Base-by-base conservation (phyloP, 1,140 invertebrate genomes). In the Arion vulgaris region DNA sequence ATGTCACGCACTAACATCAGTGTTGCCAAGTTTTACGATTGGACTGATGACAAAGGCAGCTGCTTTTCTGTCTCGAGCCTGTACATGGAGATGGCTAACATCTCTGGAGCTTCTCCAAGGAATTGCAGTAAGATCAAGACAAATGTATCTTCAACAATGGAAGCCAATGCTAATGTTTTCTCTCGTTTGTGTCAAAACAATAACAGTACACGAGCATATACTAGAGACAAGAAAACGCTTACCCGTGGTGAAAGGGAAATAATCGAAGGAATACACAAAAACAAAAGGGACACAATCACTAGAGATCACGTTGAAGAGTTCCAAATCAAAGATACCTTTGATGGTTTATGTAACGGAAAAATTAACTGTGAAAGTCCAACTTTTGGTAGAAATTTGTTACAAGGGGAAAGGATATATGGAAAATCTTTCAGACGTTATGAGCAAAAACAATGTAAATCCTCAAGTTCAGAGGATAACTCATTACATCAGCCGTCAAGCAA, bases 181-280 rank as follows among this genome's bases (percentile, higher is more conserved):
- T 0, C 34, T 39, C 9, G 77, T 1, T 53, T 69, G n/a, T n/a
- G n/a, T n/a, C n/a, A n/a, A n/a, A 80, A 34, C 23, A 84, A 69
- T 45, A 0, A 89, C n/a, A 80, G 78, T 86, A 87, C 0, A 88
- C 88, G 0, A 77, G 90, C 74, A 90, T 90, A 88, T 90, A 90
- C 73, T 5, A 71, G 87, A 36, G 88, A 90, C 81, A 90, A 91
- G 76, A 86, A 86, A 17, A 84, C 83, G n/a, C 82, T 91, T 23
- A 91, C 90, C n/a, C 88, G 89, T 82, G 90, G 90, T 2, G 90
- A 91, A 81, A 82, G 86, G 41, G 90, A 91, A 77, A 91, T 91
- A 39, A 91, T 91, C 38, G 85, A 87, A 41, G 90, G 90, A 23
- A 91, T 91, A 41, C 89, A 86, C 85, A 87, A 84, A 80, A 91